phyloP scores from a whole-genome alignment of 2,888 invertebrate species.

The Lysandra coridon region DNA sequence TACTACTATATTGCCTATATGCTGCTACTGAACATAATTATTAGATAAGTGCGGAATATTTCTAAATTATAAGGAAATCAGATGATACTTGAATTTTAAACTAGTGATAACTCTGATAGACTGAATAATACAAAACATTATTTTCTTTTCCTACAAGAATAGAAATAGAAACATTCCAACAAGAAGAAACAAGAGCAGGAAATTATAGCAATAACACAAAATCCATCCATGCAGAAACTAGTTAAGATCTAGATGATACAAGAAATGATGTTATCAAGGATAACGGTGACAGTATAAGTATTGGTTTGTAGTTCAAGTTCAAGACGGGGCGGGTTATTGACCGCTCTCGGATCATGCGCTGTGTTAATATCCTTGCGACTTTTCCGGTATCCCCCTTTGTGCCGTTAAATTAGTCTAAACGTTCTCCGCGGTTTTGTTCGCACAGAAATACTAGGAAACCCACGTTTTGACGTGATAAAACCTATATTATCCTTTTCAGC shows the following conservation, averaged over 20 bases:
- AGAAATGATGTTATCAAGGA: not conserved
- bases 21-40: not conserved
- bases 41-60: not conserved
- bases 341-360: conserved; percentile 64
- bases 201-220: not conserved
- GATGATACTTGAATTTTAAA: not conserved
- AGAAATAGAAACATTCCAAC: not conserved
- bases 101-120: not conserved
- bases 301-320: conserved; percentile 72
- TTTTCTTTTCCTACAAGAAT: too few species aligned
- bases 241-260: not conserved
- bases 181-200: not conserved
- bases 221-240: not conserved
- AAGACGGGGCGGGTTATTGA: conserved; percentile 71
- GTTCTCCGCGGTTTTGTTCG: not conserved
- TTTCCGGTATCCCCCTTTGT: conserved; percentile 23
- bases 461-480: too few species aligned
- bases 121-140: not conserved
- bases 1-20: too few species aligned
- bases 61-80: not conserved
- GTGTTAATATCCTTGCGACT: conserved; percentile 39
- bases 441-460: not conserved
- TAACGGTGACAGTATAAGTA: conserved; percentile 42
- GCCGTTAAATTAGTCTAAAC: not conserved
- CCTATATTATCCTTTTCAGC: too few species aligned